phyloP scores from a whole-genome alignment of 2,888 invertebrate genomes.

The Coelopa pilipes region DNA sequence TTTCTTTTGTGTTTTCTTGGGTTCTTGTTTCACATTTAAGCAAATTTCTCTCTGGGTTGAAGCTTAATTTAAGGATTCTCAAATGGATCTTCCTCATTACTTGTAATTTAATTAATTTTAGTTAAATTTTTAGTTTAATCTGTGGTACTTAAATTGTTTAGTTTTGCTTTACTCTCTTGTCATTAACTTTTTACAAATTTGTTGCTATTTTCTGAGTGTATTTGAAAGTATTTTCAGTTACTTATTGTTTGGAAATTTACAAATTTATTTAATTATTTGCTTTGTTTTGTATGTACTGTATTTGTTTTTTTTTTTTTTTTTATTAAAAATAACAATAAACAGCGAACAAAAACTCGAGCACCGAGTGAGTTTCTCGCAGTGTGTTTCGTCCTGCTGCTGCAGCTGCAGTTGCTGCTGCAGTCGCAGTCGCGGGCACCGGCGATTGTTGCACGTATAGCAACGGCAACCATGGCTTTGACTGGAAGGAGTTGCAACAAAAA shows the following conservation, averaged over 20 bases:
- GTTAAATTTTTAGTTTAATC: constrained; percentile 43
- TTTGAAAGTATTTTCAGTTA: constrained; percentile 23
- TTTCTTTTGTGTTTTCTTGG: constrained; percentile 47
- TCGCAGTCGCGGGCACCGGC: constrained; percentile 22
- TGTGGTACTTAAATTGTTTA: constrained; percentile 46
- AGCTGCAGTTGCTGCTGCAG: too few species aligned
- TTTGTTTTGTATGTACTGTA: constrained; percentile 44
- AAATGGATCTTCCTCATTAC: constrained; percentile 37
- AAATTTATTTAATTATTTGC: constrained; percentile 9
- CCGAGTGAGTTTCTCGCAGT: constrained; percentile 47
- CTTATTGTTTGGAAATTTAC: constrained; percentile 32
- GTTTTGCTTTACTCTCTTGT: constrained; percentile 33
- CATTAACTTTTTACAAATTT: constrained; percentile 59
- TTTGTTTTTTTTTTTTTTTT: constrained; percentile 48
- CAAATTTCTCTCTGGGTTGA: constrained; percentile 34
- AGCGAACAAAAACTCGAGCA: constrained; percentile 46
- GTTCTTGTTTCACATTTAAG: constrained; percentile 28
- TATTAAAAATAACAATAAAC: constrained; percentile 42
- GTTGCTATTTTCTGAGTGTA: constrained; percentile 51
- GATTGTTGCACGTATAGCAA: constrained; percentile 47
- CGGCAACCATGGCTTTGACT: too few species aligned
- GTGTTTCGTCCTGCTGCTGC: too few species aligned
- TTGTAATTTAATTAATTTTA: constrained; percentile 41
- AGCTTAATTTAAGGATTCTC: constrained; percentile 44
- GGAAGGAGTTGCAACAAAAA: not conserved